Base-by-base conservation (phyloP, 2,888 invertebrate species). In the Drosophila melanosoma region DNA sequence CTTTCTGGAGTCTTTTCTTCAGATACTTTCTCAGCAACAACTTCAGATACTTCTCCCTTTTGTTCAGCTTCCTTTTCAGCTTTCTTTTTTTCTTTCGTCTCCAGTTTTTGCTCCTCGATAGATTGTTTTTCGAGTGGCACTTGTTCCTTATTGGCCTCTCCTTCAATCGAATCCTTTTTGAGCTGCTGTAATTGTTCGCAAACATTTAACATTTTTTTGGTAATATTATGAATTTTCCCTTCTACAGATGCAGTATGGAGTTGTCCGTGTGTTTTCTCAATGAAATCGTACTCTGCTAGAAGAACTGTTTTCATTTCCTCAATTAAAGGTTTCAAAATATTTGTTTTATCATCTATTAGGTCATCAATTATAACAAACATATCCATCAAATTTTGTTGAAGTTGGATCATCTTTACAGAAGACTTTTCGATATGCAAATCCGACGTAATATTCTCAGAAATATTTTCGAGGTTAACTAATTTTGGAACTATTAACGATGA, bases 361-460 rank as follows among this genome's bases (percentile, higher is more conserved):
- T 92, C 91, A 51, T 92, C 92, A 32, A 87, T 70, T n/a, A 90
- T 80, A 33, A 92, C 82, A 40, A 90, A 92, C 32, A 88, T 76
- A 6, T 91, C 90, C 92, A 92, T 92, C 2, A 92, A 35, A 36
- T 81, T 87, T 42, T 90, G 89, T 62, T 92, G 92, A 20, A 92
- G 38, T 15, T 85, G 74, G 8, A 92, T 82, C 85, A 91, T 90
- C 52, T 88, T 86, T 36, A 81, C 86, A 6, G 91, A 87, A 1
- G 90, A 83, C 36, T 91, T 91, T 54, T 89, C 84, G 32, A 85
- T 58, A 29, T 73, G 67, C 1, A 38, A 33, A 4, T 71, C 52
- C 0, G 60, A 51, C 45, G 72, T 76, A 29, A 83, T 74, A 52
- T 57, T 74, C 35, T 83, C 76, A 0, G 81, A 63, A 36, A 85